Conservation (phyloP, 23 tunicate genomes). For the Halocynthia aurantium region DNA sequence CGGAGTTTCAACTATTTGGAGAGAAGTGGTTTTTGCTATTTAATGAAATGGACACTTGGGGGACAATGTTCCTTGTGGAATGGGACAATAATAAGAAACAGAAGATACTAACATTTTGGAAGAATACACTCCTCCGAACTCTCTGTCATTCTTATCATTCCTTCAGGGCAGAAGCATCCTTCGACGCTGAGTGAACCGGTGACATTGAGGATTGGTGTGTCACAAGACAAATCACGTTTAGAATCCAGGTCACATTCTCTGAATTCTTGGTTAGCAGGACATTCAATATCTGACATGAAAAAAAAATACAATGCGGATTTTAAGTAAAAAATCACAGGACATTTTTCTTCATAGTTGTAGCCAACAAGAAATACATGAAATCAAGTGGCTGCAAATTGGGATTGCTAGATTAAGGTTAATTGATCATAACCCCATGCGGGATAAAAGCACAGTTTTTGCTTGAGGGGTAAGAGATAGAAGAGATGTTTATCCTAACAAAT, state of each 20-base stretch:
- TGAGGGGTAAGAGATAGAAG: too few relatives aligned
- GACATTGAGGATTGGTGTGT: constrained; percentile 34
- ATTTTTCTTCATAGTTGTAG: too few relatives aligned
- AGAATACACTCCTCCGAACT: constrained; percentile 38
- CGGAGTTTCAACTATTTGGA: background rate
- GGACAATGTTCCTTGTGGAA: too few relatives aligned
- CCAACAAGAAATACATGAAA: too few relatives aligned
- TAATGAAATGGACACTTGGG: too few relatives aligned
- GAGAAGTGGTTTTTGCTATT: background rate
- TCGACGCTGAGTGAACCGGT: constrained; percentile 40
- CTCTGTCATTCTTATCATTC: constrained; percentile 30
- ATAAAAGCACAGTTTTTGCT: too few relatives aligned
- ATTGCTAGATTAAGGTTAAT: too few relatives aligned
- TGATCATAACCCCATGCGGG: too few relatives aligned
- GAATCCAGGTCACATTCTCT: constrained; percentile 47
- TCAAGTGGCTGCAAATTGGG: too few relatives aligned
- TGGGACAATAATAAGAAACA: background rate
- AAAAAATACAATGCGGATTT: too few relatives aligned
- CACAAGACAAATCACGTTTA: constrained; percentile 46
- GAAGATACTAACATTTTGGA: constrained; percentile 33
- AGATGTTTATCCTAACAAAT: background rate
- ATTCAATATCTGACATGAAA: constrained; percentile 1
- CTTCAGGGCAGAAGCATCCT: constrained; percentile 66
- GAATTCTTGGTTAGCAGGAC: constrained; percentile 49
- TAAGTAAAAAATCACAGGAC: too few relatives aligned